phyloP scores from a whole-genome alignment of 2,113 vertebrate species.

The Acinonyx jubatus region DNA sequence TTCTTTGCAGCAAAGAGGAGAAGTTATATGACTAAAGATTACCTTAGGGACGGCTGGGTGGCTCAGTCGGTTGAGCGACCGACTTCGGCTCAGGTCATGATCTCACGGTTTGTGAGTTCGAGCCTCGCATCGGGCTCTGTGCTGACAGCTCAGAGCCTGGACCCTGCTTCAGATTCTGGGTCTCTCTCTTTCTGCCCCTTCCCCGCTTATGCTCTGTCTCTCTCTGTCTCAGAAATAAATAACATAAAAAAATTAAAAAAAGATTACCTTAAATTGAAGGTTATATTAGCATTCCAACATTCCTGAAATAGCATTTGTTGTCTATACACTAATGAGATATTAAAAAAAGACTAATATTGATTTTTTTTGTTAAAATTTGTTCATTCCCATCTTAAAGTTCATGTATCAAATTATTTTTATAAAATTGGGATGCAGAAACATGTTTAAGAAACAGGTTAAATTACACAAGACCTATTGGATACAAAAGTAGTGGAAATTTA shows the following conservation, averaged over 20 bases:
- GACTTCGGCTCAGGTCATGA: no score
- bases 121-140: no score
- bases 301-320: not conserved
- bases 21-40: not conserved
- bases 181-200: no score
- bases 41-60: not conserved
- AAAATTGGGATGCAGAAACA: not conserved
- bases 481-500: not conserved
- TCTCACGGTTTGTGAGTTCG: no score
- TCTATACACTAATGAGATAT: not conserved
- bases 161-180: no score
- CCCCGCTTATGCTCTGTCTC: no score
- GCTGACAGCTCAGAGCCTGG: no score
- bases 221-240: no score
- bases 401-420: constrained; percentile 10
- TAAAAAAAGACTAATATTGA: not conserved
- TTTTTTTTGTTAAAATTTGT: constrained; percentile 20
- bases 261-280: not conserved
- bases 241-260: not conserved
- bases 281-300: not conserved
- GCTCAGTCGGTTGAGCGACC: no score
- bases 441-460: not conserved
- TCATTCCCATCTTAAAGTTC: not conserved
- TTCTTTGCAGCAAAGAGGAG: not conserved
- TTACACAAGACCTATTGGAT: not conserved